Conservation (phyloP, 2,888 invertebrate species). For the Strigamia crassipes region DNA sequence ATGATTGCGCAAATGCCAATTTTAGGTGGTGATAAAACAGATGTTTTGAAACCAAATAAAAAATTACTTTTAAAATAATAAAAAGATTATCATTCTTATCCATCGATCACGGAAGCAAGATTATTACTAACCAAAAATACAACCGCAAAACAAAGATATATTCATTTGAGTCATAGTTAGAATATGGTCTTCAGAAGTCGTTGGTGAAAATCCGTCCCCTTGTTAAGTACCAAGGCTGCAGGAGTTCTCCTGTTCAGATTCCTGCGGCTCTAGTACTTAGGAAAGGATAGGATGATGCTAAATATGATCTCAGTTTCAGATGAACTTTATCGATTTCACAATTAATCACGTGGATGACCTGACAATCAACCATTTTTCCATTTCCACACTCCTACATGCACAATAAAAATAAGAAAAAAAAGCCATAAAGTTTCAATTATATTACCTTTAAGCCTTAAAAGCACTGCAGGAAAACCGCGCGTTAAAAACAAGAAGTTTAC, state of each 20-base stretch:
- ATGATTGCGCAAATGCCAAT: slow-evolving; percentile 19
- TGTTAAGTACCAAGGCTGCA: slow-evolving; percentile 93
- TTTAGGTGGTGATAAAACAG: slow-evolving; percentile 1
- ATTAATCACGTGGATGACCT: background rate
- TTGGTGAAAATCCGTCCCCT: slow-evolving; percentile 62
- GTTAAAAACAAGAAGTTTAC: background rate
- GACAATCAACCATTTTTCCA: background rate
- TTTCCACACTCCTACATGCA: background rate
- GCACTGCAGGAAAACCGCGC: background rate
- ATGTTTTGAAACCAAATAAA: background rate
- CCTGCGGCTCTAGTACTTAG: slow-evolving; percentile 94
- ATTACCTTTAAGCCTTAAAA: background rate
- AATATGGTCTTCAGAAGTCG: background rate
- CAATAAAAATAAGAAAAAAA: background rate
- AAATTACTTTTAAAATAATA: background rate
- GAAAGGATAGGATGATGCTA: slow-evolving; percentile 69
- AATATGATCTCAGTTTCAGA: background rate
- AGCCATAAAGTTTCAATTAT: background rate
- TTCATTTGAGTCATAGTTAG: background rate
- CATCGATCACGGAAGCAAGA: slow-evolving; percentile 11
- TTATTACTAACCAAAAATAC: background rate
- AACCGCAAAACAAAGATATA: background rate
- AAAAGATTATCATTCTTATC: background rate
- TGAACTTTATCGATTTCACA: background rate
- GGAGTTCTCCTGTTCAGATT: slow-evolving; percentile 73